These are phyloP conservation scores for Merops nubicus DNA, from an alignment of 2,113 vertebrate genomes.

Conservation along the genomic window DNA sequence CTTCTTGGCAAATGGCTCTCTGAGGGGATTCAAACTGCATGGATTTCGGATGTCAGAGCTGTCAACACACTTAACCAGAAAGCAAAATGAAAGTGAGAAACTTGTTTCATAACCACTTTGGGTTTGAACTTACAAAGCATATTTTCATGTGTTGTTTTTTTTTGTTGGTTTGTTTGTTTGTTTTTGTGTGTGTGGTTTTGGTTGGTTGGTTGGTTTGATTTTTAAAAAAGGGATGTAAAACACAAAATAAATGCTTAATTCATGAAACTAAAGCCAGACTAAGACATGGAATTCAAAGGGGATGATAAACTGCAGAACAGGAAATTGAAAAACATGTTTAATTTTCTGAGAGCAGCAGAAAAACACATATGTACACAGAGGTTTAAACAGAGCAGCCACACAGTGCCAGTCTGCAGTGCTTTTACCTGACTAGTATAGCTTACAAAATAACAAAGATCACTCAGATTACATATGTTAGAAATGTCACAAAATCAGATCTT, in stretches of 20 bases:
- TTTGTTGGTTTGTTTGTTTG: neutral
- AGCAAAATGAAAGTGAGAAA: neutral
- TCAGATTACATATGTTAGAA: accelerated
- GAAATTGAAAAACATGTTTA: neutral
- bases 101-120: neutral
- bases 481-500: neutral
- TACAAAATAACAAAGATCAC: neutral
- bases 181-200: too few relatives aligned
- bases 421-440: too few relatives aligned
- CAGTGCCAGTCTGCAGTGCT: neutral
- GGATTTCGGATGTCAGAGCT: constrained; percentile 90
- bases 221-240: neutral
- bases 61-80: constrained; percentile 86
- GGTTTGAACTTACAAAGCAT: neutral
- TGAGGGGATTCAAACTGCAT: constrained; percentile 88
- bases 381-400: neutral
- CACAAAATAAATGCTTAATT: neutral
- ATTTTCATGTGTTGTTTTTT: neutral
- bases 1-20: constrained; percentile 93
- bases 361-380: neutral
- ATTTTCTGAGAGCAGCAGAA: neutral
- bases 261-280: neutral
- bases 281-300: neutral
- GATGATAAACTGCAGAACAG: neutral
- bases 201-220: neutral